A percentile compares a stretch with the other conserved stretches of the same genome.
Evolutionary conservation across 2,797 vertebrate genomes (phyloP).

Genomic region (Cyprinella venusta): DNA sequence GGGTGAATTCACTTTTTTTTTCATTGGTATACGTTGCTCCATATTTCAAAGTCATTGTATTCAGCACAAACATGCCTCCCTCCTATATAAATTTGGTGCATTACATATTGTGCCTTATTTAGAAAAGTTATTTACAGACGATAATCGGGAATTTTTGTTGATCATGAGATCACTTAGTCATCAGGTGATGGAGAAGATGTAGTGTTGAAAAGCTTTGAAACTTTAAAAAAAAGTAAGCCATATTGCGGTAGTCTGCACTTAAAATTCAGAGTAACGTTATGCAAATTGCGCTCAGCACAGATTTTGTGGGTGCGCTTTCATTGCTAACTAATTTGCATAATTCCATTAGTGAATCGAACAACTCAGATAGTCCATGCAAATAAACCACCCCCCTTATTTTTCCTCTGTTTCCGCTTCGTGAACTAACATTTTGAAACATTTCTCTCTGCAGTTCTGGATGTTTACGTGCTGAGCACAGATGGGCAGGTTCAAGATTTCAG

Average conservation of each 20-base stretch:
- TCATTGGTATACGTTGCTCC: neutral
- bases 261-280: conserved; percentile 15
- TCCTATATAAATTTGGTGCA: neutral
- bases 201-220: neutral
- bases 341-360: conserved; percentile 13
- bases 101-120: neutral
- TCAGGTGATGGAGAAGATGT: neutral
- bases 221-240: neutral
- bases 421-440: conserved; percentile 34
- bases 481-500: conserved; percentile 98
- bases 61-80: neutral
- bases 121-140: neutral
- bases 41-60: neutral
- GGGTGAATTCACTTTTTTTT: neutral
- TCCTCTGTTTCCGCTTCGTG: conserved; percentile 1
- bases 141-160: neutral
- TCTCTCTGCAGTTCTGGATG: conserved; percentile 86
- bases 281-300: conserved; percentile 5
- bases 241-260: neutral
- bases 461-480: conserved; percentile 96
- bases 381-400: neutral
- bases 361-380: conserved; percentile 11
- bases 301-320: conserved; percentile 6
- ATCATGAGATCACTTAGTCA: neutral
- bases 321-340: conserved; percentile 10